Evolutionary conservation across 2,113 vertebrate genomes (phyloP), one percentile per base, ranked within the genome.

Genomic region (Machaerirhynchus nigripectus): DNA sequence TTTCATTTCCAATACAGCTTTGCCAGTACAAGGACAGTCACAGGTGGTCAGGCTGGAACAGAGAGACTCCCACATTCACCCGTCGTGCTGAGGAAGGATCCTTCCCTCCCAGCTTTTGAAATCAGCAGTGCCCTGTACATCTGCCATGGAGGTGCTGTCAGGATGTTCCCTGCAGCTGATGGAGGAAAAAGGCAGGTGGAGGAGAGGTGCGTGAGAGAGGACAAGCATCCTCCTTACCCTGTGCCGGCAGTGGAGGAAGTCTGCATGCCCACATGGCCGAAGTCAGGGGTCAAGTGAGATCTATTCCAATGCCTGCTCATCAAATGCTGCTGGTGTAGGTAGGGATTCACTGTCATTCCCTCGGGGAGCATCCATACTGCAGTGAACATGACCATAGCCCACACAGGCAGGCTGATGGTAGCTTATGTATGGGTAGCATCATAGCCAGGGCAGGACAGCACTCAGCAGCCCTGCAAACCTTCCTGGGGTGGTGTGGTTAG

Each of bases 391-490:
- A 69, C 39, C 3, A 0, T 15, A 60, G 39, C 42, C 28, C 37
- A 10, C 23, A 23, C 0, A 26, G 21, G 55, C 65, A 88, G 69
- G 47, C 31, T 80, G n/a, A 57, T 20, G 35, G 23, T 26, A 52
- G 19, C 39, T 59, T 57, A 10, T 24, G 22, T 6, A n/a, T 23
- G 50, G 49, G 50, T 4, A 50, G 57, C 28, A 49, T 27, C 2
- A 1, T 10, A 84, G 23, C 28, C 68, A n/a, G 5, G 9, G 55
- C 37, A 69, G 31, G 59, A 60, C 0, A 0, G 74, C 9, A 22
- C 18, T 56, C 42, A 39, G 56, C 13, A 40, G 10, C 24, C 46
- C 61, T 68, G 63, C 47, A 75, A 35, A 50, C 31, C 37, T 65
- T 52, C 31, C 50, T 7, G 11, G 35, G 28, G 3, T 53, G 46